These are phyloP conservation scores for Pomatostomus ruficeps DNA, from an alignment of 2,113 vertebrate species.

Conservation along the genomic window DNA sequence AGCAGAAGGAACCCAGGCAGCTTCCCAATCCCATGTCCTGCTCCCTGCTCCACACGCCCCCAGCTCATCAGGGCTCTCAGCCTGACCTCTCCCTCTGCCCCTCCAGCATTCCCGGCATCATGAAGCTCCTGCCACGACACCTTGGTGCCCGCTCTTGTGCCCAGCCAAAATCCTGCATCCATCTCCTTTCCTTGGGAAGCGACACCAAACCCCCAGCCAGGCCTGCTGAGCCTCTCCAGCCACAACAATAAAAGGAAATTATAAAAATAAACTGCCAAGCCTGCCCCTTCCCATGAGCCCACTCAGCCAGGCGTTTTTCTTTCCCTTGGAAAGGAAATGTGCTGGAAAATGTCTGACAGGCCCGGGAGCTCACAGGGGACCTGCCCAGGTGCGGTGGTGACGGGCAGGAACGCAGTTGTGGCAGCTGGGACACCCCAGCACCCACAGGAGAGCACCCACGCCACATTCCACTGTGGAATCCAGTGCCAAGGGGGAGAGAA, in stretches of 20 bases:
- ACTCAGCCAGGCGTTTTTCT: background rate
- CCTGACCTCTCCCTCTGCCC: background rate
- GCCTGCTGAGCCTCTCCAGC: background rate
- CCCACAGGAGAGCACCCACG: background rate
- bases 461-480: background rate
- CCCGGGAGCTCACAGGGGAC: background rate
- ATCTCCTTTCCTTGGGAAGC: background rate
- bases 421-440: background rate
- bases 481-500: background rate
- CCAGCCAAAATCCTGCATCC: background rate
- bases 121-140: accelerated
- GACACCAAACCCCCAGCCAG: background rate
- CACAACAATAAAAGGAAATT: conserved; percentile 29
- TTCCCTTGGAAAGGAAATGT: background rate
- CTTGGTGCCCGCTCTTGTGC: background rate
- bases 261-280: conserved; percentile 18
- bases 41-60: background rate
- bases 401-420: background rate
- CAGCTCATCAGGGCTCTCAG: background rate
- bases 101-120: accelerated
- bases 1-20: background rate
- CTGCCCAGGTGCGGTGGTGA: background rate
- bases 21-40: accelerated
- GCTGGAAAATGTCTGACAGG: background rate
- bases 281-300: background rate